Conservation (phyloP, 2,888 invertebrate species). For the Uloborus plumipes region DNA sequence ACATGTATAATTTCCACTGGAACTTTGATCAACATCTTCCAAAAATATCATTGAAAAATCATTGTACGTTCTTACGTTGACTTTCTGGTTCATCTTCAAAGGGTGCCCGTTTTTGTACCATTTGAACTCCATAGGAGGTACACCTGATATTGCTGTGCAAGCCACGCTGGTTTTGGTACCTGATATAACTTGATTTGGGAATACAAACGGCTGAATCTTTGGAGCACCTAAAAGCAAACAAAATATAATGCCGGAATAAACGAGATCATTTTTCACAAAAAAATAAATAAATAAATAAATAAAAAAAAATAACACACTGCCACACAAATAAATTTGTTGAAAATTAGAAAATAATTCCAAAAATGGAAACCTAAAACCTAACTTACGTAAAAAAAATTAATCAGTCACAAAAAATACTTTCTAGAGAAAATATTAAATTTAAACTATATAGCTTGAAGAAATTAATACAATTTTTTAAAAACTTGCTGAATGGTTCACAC, state of each 20-base stretch:
- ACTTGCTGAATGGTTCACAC: too few relatives aligned
- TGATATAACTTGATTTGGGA: conserved; percentile 48
- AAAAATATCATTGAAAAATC: conserved; percentile 62
- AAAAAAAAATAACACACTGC: too few relatives aligned
- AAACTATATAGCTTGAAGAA: too few relatives aligned
- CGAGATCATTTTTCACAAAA: neutral
- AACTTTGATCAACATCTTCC: conserved; percentile 34
- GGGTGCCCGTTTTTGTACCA: conserved; percentile 63
- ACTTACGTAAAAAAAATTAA: neutral
- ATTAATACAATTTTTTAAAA: too few relatives aligned
- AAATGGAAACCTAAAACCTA: too few relatives aligned
- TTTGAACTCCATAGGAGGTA: conserved; percentile 64
- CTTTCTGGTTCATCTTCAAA: conserved; percentile 23
- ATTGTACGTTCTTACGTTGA: conserved; percentile 13
- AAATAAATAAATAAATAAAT: neutral
- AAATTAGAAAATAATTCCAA: too few relatives aligned
- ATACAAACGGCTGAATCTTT: conserved; percentile 40
- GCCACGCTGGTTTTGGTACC: conserved; percentile 60
- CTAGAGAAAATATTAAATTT: too few relatives aligned
- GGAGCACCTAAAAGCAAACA: conserved; percentile 18
- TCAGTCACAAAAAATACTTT: too few relatives aligned
- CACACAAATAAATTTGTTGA: too few relatives aligned
- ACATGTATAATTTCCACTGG: conserved; percentile 64
- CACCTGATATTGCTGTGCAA: conserved; percentile 65
- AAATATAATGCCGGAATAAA: neutral